These are phyloP conservation scores for Mohoua ochrocephala DNA, from an alignment of 2,113 vertebrate species.

Conservation along the genomic window DNA sequence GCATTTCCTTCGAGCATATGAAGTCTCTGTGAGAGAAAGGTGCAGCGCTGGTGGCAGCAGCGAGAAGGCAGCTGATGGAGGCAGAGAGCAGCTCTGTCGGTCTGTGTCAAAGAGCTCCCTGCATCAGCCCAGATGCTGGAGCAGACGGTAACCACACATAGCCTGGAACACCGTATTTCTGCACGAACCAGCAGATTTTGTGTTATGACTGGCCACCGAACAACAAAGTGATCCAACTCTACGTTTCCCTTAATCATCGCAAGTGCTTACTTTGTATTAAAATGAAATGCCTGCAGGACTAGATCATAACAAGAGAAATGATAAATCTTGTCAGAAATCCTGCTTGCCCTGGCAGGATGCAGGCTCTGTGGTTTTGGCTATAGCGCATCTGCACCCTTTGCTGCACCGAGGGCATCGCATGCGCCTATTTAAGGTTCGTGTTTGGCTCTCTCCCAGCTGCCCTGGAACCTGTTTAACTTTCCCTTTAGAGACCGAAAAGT, in stretches of 20 bases:
- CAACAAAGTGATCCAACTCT: slow-evolving; percentile 23
- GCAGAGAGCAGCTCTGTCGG: neutral
- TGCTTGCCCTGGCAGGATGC: neutral
- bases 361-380: neutral
- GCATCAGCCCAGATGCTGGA: neutral
- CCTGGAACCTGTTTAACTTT: neutral
- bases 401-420: neutral
- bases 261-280: slow-evolving; percentile 55
- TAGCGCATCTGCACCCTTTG: rapidly evolving
- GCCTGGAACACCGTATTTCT: neutral
- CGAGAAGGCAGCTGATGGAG: rapidly evolving
- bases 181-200: slow-evolving; percentile 39
- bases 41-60: neutral
- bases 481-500: neutral
- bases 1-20: rapidly evolving
- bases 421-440: neutral
- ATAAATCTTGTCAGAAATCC: slow-evolving; percentile 46
- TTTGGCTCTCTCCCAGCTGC: neutral
- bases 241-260: slow-evolving; percentile 53
- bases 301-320: slow-evolving; percentile 33
- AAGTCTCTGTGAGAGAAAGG: rapidly evolving
- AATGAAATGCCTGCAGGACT: slow-evolving; percentile 48
- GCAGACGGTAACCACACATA: neutral
- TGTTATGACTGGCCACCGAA: slow-evolving; percentile 60
- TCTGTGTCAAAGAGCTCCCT: neutral